Percentiles rank a stretch among this genome's conserved stretches.
phyloP scores from a whole-genome alignment of 2,797 vertebrate genomes.

The Scolopax rusticola region DNA sequence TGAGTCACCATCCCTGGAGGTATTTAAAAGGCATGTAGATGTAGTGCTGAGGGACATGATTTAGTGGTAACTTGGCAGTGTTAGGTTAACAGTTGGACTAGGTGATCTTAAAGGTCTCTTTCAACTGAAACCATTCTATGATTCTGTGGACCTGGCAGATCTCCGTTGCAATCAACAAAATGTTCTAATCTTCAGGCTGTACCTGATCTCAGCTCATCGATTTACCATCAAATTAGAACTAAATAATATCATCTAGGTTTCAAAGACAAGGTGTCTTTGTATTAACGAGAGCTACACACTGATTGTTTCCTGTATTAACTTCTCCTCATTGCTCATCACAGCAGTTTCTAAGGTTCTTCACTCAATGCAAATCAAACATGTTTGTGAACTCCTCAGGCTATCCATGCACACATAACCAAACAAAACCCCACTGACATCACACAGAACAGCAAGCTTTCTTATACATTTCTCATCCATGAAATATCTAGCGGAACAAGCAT shows the following conservation, averaged over 20 bases:
- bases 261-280: neutral
- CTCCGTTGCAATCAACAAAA: neutral
- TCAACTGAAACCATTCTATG: neutral
- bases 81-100: neutral
- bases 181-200: neutral
- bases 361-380: neutral
- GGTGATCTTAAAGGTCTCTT: neutral
- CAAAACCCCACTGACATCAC: neutral
- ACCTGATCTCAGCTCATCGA: neutral
- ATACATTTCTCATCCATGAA: neutral
- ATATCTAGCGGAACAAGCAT: neutral
- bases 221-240: neutral
- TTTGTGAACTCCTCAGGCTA: slow-evolving; percentile 27
- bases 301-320: neutral
- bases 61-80: neutral
- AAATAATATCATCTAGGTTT: neutral
- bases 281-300: neutral
- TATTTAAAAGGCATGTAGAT: neutral
- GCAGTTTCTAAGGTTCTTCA: neutral
- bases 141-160: neutral
- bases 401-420: neutral
- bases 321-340: neutral
- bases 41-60: neutral
- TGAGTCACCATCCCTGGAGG: neutral
- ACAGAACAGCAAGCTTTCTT: neutral